Evolutionary conservation across 2,888 invertebrate genomes (phyloP), one percentile per base, ranked within the genome.

Genomic region (Leucophenga maculata): DNA sequence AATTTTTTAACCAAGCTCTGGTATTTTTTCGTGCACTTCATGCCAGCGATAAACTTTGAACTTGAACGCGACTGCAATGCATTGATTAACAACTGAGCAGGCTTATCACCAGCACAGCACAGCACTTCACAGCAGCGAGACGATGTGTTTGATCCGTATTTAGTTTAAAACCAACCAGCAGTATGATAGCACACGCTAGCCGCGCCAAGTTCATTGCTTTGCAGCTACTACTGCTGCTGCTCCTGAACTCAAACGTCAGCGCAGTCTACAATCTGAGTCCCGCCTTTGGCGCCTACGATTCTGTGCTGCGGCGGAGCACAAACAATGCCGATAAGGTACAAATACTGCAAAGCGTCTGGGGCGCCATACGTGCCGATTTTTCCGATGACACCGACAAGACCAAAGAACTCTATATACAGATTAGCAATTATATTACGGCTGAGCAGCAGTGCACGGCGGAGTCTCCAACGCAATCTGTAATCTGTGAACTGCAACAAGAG

Each of bases 321-420:
- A 72, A 22, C 48, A 68, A 69, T n/a, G 65, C 54, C 3, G 74
- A 74, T n/a, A 74, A 74, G 26, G 44, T 74, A 9, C 74, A 74
- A 39, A 67, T 74, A 0, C 74, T 74, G 64, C 74, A 74, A 22
- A 74, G 69, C 59, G 68, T 74, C 22, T 74, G 74, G 74, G 74
- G 74, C 2, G 74, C 69, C 55, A 48, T 74, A 39, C 72, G 74
- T 0, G 66, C 72, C 9, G 74, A 74, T n/a, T 74, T 74, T 13
- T 9, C 69, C n/a, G 65, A 70, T 3, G 74, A 74, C 39, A 72
- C 72, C n/a, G 70, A 74, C 14, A 74, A 74, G 65, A 50, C 57
- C 4, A 74, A 72, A 26, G 69, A 64, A 1, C 66, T 74, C 31
- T 74, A 74, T 59, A 52, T 55, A 4, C 74, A 74, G 1, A 44